Evolutionary conservation across 2,797 vertebrate genomes (phyloP).

Genomic region (Karalla daura): DNA sequence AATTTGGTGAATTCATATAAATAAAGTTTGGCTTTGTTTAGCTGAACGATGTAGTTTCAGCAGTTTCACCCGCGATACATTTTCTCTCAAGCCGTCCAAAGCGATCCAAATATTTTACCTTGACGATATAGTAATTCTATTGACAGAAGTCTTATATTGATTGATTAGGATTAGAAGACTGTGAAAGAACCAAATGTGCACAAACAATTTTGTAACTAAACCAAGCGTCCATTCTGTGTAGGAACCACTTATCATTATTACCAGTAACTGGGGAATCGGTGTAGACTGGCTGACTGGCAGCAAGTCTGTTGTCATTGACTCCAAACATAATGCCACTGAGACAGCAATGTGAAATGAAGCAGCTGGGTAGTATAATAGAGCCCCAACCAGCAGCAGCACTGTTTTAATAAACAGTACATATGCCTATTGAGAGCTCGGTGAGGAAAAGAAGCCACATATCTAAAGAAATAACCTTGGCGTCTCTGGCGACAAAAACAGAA

Average conservation of each 20-base stretch:
- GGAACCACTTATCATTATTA: neutral
- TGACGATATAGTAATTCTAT: too few species aligned
- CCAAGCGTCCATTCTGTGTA: neutral
- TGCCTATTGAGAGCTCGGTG: slow-evolving; percentile 15
- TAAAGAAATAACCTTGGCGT: slow-evolving; percentile 77
- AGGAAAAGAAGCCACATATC: slow-evolving; percentile 28
- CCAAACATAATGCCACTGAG: slow-evolving; percentile 59
- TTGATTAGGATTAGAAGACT: too few species aligned
- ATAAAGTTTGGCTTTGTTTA: neutral
- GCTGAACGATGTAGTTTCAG: neutral
- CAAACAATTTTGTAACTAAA: neutral
- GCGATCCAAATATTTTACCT: neutral
- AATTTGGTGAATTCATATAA: neutral
- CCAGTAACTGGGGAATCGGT: slow-evolving; percentile 22
- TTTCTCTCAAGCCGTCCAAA: neutral
- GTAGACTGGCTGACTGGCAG: neutral
- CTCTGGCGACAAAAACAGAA: slow-evolving; percentile 70
- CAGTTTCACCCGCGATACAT: neutral
- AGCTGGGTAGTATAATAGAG: slow-evolving; percentile 41
- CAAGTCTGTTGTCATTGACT: slow-evolving; percentile 49
- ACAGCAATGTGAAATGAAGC: slow-evolving; percentile 71
- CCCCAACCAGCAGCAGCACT: slow-evolving; percentile 30
- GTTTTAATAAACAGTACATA: slow-evolving; percentile 60
- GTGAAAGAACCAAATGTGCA: too few species aligned
- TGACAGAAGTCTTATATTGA: too few species aligned